Evolutionary conservation across 2,113 vertebrate species (phyloP).

Genomic region (Cepphus grylle): DNA sequence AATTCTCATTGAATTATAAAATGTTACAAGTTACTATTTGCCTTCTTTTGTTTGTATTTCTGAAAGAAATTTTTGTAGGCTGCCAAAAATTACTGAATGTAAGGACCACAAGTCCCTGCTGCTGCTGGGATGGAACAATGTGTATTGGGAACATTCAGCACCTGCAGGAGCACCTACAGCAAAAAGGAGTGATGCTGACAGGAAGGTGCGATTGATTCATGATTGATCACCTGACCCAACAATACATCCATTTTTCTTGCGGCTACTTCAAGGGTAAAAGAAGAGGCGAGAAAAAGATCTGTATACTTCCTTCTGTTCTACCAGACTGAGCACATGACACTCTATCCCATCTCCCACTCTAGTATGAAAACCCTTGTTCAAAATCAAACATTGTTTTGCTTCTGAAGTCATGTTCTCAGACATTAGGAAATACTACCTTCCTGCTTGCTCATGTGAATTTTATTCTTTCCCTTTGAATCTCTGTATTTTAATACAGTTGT

Average conservation of each 20-base stretch:
- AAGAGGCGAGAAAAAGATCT: neutral
- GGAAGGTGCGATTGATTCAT: neutral
- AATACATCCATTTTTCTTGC: neutral
- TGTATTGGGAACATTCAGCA: neutral
- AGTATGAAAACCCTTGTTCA: neutral
- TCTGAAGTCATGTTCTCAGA: neutral
- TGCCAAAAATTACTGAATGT: neutral
- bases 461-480: neutral
- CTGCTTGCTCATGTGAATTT: neutral
- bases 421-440: neutral
- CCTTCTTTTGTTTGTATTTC: neutral
- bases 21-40: neutral
- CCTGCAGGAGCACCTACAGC: neutral
- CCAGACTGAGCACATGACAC: neutral
- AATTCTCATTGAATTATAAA: neutral
- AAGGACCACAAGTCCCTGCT: neutral
- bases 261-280: neutral
- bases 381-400: neutral
- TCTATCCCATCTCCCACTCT: neutral
- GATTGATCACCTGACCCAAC: neutral
- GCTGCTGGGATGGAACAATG: neutral
- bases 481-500: neutral
- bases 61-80: neutral
- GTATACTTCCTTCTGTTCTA: neutral
- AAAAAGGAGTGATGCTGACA: neutral